Conservation (phyloP, 1,140 invertebrate species). For the Melitaea cinxia region DNA sequence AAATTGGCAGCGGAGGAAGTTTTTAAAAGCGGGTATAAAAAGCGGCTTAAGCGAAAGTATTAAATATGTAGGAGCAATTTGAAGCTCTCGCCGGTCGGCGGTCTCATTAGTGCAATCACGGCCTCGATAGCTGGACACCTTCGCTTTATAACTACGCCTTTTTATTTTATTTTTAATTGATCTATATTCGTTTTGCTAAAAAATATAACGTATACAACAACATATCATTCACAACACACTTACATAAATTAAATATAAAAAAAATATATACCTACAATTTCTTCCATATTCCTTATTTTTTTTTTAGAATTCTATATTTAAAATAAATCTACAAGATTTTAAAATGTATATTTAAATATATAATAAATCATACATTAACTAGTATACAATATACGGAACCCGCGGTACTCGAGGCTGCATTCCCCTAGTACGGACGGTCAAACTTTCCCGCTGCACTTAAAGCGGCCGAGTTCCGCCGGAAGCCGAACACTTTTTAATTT, state of each 20-base stretch:
- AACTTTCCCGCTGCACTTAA: conserved; percentile 73
- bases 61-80: conserved; percentile 27
- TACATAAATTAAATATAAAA: too few species aligned
- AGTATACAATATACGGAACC: conserved; percentile 8
- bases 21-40: conserved; percentile 35
- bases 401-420: not conserved
- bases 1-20: conserved; percentile 50
- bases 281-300: too few species aligned
- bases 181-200: too few species aligned
- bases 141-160: conserved; percentile 6
- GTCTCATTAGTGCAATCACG: conserved; percentile 26
- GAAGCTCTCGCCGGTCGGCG: conserved; percentile 20
- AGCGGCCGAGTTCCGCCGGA: conserved; percentile 59
- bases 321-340: too few species aligned
- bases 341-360: too few species aligned
- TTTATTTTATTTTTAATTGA: not conserved
- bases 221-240: too few species aligned
- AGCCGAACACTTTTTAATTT: conserved; percentile 75
- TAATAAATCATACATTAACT: not conserved
- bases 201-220: too few species aligned
- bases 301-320: too few species aligned
- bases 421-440: conserved; percentile 34
- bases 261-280: too few species aligned
- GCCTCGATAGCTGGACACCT: conserved; percentile 12
- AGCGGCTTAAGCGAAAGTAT: conserved; percentile 22